These are phyloP conservation scores for Myotis vivesi DNA, from an alignment of 2,797 vertebrate genomes.

Conservation along the genomic window DNA sequence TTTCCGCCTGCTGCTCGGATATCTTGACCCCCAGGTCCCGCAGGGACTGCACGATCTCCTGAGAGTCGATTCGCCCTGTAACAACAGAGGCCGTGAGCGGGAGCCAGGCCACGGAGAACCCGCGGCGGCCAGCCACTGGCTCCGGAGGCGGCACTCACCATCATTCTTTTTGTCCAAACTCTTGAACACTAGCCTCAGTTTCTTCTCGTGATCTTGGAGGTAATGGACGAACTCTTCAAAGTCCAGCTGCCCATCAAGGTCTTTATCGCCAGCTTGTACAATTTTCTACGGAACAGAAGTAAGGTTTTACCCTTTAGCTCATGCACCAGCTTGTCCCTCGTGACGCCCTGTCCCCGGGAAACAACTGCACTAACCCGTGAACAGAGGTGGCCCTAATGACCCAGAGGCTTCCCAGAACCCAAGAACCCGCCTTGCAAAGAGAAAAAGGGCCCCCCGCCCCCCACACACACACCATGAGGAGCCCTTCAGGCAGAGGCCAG, in stretches of 20 bases:
- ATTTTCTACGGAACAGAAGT: conserved; percentile 89
- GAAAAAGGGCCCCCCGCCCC: not conserved
- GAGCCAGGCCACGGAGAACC: rapidly evolving
- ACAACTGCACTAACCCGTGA: not conserved
- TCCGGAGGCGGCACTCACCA: conserved; percentile 80
- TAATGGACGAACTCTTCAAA: conserved; percentile 98
- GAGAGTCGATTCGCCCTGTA: conserved; percentile 93
- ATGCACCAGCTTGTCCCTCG: not conserved
- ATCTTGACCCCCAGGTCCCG: conserved; percentile 95
- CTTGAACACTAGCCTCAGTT: conserved; percentile 95
- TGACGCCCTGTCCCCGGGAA: not conserved
- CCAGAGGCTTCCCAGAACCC: not conserved
- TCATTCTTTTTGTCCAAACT: conserved; percentile 97
- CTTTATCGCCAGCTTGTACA: conserved; percentile 96
- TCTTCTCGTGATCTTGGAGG: conserved; percentile 96
- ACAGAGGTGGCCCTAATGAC: not conserved
- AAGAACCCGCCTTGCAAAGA: not conserved
- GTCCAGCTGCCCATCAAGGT: conserved; percentile 95
- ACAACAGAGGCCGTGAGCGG: conserved; percentile 35
- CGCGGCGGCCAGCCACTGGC: rapidly evolving
- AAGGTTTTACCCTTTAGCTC: conserved; percentile 19
- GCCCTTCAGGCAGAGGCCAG: conserved; percentile 51
- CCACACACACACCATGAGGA: not conserved
- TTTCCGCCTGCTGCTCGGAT: conserved; percentile 96
- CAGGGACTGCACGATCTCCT: conserved; percentile 98